Evolutionary conservation across 1,140 invertebrate genomes (phyloP).

Genomic region (Harlomillsia oculata): DNA sequence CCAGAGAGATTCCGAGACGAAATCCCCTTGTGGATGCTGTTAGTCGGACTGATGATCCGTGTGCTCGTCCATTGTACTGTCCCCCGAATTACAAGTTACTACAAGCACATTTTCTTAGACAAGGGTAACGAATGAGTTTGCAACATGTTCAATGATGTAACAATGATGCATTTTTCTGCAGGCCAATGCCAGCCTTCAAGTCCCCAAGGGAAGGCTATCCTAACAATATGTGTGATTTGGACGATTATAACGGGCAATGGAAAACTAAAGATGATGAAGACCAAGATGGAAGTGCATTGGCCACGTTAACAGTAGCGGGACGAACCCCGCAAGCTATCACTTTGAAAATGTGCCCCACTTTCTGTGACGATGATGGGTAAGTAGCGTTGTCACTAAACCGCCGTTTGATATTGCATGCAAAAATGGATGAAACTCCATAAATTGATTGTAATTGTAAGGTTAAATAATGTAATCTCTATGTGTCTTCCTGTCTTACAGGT

Average conservation of each 20-base stretch:
- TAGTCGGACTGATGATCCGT: conserved; percentile 32
- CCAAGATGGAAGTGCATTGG: background rate
- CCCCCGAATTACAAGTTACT: conserved; percentile 25
- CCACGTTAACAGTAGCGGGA: conserved; percentile 17
- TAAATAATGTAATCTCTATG: no score
- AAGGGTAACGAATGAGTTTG: background rate
- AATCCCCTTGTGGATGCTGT: conserved; percentile 29
- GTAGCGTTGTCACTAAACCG: no score
- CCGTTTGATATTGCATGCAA: no score
- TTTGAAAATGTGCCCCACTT: background rate
- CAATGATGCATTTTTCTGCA: background rate
- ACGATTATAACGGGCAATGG: conserved; percentile 21
- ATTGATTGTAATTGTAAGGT: no score
- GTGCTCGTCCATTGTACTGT: conserved; percentile 22
- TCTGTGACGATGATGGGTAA: no score
- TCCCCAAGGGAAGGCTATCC: conserved; percentile 32
- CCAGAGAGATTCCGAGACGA: conserved; percentile 24
- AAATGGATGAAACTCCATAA: no score
- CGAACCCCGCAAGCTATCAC: conserved; percentile 22
- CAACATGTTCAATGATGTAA: background rate
- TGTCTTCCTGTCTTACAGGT: no score
- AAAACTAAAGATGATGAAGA: conserved; percentile 8
- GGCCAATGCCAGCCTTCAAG: conserved; percentile 25
- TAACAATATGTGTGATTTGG: conserved; percentile 25
- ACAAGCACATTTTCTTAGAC: background rate